Evolutionary conservation across 1,140 invertebrate genomes (phyloP).

Genomic region (Trichonephila inaurata): DNA sequence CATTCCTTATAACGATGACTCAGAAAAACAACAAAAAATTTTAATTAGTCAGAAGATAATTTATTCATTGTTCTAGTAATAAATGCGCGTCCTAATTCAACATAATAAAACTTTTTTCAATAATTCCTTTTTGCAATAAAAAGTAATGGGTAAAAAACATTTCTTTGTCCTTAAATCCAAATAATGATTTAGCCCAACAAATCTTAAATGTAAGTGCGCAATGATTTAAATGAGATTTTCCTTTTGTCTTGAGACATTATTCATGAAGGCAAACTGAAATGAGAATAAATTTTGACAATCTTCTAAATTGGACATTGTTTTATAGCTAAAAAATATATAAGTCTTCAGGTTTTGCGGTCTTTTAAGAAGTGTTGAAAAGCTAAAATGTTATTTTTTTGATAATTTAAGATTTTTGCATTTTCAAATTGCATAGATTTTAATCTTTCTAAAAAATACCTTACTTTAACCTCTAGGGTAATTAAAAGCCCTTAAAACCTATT

Average conservation of each 20-base stretch:
- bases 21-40: slow-evolving; percentile 14
- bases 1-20: slow-evolving; percentile 4
- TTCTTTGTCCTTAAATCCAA: slow-evolving; percentile 8
- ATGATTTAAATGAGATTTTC: slow-evolving; percentile 4
- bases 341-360: no score
- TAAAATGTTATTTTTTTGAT: no score
- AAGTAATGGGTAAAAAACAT: neutral
- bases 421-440: no score
- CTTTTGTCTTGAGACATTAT: neutral
- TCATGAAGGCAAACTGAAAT: neutral
- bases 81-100: slow-evolving; percentile 57
- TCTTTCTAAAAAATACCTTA: no score
- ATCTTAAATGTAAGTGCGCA: neutral
- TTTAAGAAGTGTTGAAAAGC: no score
- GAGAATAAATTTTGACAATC: neutral
- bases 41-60: slow-evolving; percentile 68
- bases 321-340: no score
- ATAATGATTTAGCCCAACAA: neutral
- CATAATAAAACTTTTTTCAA: slow-evolving; percentile 30
- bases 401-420: no score
- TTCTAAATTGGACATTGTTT: no score
- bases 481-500: no score
- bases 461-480: no score
- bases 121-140: slow-evolving; percentile 22
- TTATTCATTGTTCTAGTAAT: slow-evolving; percentile 68